Evolutionary conservation across 37 sponge, comb jelly and placozoan genomes (phyloP), one percentile per base, ranked within the genome.

Genomic region (Halichondria panicea): DNA sequence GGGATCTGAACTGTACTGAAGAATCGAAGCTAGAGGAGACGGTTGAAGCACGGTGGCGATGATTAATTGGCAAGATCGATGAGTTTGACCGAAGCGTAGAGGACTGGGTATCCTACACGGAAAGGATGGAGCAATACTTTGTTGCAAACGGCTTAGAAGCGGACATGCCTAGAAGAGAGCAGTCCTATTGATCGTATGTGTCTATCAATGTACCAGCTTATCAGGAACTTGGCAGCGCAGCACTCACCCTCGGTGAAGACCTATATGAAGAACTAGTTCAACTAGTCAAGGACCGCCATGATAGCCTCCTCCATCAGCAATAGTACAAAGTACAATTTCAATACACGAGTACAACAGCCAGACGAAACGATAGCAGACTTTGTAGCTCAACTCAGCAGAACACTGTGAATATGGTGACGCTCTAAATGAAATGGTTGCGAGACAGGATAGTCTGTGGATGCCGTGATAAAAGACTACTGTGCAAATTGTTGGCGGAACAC

Each of bases 341-440:
- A 66, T 34, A n/a, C 63, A 12, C 68, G 68, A 19, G 28, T 40
- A 36, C 68, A 40, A 4, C 32, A 40, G 40, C 6, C 9, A n/a
- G 68, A 13, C 27, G 63, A 61, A 27, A n/a, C 63, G 11, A 27
- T 61, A 12, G 13, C 63, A n/a, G 68, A 8, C 28, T 66, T 33
- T 35, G 40, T 66, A 11, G 68, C 68, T 6, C 40, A 66, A 34
- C 40, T 66, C 19, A 28, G 40, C n/a, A n/a, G 35, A 31, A 31
- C 40, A 36, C 32, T 66, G 40, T 40, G 38, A 66, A 33, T 40
- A 66, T n/a, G n/a, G n/a, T n/a, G n/a, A n/a, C n/a, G n/a, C n/a
- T n/a, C n/a, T n/a, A n/a, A n/a, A n/a, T n/a, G n/a, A n/a, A n/a
- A n/a, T n/a, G n/a, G n/a, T n/a, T n/a, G n/a, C n/a, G n/a, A n/a